Conservation (phyloP, 1,140 invertebrate genomes). For the Brachionus manjavacas region DNA sequence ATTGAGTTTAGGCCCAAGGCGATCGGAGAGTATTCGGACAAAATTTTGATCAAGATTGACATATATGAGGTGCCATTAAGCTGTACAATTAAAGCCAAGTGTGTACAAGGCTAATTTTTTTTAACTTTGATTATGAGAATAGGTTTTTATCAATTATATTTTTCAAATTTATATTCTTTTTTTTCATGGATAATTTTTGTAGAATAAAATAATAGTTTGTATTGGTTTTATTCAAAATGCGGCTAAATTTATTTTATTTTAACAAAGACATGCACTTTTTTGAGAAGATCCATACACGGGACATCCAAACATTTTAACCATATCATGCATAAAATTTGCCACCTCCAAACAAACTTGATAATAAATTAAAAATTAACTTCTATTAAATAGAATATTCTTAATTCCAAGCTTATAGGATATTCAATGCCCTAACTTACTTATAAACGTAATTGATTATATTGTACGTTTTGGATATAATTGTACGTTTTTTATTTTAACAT, state of each 20-base stretch:
- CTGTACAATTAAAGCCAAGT: slow-evolving; percentile 30
- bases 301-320: neutral
- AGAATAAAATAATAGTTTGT: neutral
- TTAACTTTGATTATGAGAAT: no score
- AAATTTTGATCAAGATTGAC: slow-evolving; percentile 35
- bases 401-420: no score
- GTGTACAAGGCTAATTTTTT: neutral
- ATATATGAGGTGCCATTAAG: slow-evolving; percentile 16
- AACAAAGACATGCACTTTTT: slow-evolving; percentile 29
- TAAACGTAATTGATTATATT: no score
- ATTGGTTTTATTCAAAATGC: neutral
- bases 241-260: neutral
- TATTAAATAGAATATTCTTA: no score
- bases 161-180: neutral
- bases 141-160: no score
- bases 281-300: slow-evolving; percentile 22
- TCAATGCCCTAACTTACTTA: no score
- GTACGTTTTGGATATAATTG: no score
- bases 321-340: slow-evolving; percentile 2
- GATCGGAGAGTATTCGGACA: slow-evolving; percentile 22
- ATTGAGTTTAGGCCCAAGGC: slow-evolving; percentile 30
- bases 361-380: neutral
- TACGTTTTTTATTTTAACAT: no score
- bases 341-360: neutral
- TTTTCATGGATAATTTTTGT: neutral